These are phyloP conservation scores for Myioborus miniatus DNA, from an alignment of 2,797 vertebrate genomes.

Conservation along the genomic window DNA sequence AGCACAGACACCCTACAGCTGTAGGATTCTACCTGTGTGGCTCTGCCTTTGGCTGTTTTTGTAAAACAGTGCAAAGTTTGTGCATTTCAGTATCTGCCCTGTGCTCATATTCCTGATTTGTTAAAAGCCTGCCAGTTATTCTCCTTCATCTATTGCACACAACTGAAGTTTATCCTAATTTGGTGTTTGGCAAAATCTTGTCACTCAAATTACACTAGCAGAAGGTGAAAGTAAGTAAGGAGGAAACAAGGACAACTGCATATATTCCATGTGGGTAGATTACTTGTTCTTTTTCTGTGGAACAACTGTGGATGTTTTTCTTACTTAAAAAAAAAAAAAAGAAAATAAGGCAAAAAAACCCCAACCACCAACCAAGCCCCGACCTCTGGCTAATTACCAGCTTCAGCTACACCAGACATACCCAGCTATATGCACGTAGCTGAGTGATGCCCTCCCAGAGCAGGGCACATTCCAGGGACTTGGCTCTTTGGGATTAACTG, in stretches of 20 bases:
- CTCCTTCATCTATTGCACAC: not conserved
- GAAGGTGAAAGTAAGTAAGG: slow-evolving; percentile 21
- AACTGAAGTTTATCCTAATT: not conserved
- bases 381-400: slow-evolving; percentile 3
- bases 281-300: slow-evolving; percentile 13
- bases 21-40: fast-evolving
- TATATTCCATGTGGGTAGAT: not conserved
- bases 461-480: slow-evolving; percentile 28
- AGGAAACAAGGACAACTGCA: not conserved
- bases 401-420: slow-evolving; percentile 1
- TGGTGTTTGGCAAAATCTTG: slow-evolving; percentile 11
- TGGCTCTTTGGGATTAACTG: slow-evolving; percentile 64
- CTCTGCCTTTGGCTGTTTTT: not conserved
- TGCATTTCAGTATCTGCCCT: not conserved
- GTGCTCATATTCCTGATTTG: not conserved
- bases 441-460: not conserved
- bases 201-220: not conserved
- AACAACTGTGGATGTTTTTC: slow-evolving; percentile 9
- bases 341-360: not conserved
- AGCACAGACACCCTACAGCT: not conserved
- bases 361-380: not conserved
- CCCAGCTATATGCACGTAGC: not conserved
- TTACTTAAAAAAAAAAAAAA: not conserved
- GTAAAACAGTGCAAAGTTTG: not conserved
- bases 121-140: not conserved